These are phyloP conservation scores for Drosophila prostipennis DNA, from an alignment of 2,888 invertebrate species.

Conservation along the genomic window DNA sequence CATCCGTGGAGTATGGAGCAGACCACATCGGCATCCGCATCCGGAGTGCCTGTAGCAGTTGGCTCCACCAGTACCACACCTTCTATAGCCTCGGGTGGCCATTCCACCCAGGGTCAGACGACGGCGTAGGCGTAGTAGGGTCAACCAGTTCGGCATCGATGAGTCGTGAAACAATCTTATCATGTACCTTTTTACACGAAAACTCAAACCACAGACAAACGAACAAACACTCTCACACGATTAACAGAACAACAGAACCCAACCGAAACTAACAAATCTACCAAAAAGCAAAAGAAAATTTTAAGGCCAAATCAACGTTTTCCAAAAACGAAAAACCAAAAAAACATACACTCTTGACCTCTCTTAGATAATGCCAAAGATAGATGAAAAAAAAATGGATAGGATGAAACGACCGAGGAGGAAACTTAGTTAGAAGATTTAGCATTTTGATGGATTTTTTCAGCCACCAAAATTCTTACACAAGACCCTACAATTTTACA, in stretches of 20 bases:
- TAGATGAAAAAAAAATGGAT: conserved; percentile 9
- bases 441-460: conserved; percentile 65
- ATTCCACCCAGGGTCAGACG: conserved; percentile 20
- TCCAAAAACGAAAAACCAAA: conserved; percentile 63
- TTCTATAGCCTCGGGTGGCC: neutral
- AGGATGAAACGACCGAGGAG: conserved; percentile 3
- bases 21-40: conserved; percentile 36
- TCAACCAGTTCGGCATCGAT: conserved; percentile 28
- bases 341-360: conserved; percentile 61
- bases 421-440: conserved; percentile 57
- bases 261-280: conserved; percentile 68
- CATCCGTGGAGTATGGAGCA: conserved; percentile 70
- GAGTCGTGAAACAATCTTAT: conserved; percentile 65
- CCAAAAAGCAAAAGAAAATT: conserved; percentile 52
- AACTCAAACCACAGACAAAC: conserved; percentile 25
- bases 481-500: conserved; percentile 35
- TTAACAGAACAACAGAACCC: conserved; percentile 49
- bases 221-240: conserved; percentile 33
- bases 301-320: conserved; percentile 73
- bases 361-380: conserved; percentile 61
- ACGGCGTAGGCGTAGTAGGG: conserved; percentile 25
- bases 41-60: neutral
- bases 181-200: conserved; percentile 61
- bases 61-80: conserved; percentile 16
- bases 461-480: conserved; percentile 42